Base-by-base conservation (phyloP, 2,797 vertebrate genomes). In the Rhincodon typus region DNA sequence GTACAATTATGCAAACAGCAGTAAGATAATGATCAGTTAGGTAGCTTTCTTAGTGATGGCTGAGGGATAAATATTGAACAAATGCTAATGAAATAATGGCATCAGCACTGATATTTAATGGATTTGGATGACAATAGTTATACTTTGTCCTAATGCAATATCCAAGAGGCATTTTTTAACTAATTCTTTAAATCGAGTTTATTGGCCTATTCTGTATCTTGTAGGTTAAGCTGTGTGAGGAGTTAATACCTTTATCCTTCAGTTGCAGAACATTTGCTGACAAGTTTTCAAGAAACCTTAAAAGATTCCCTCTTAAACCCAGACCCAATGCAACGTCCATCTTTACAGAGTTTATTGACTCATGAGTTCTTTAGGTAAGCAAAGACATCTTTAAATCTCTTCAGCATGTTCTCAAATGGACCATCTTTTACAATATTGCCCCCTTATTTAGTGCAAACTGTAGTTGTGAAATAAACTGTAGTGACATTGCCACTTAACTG, bases 341-440 rank as follows among this genome's bases (percentile, higher is more conserved):
- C 98, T 0, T 97, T 99, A 96, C 98, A 98, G 96, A 98, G 97
- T 96, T 97, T 99, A 95, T 96, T 99, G 95, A 98, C 97, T 96
- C 99, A 99, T 0, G 97, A 98, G 79, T 99, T 99, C 97, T 99
- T 99, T 98, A 98, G 99, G 99, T 99, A 96, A 94, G 98, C 96
- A 90, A 82, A 2, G 46, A 74, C 50, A 67, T 90, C 42, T 30
- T 90, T 66, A 46, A 10, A 62, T 62, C 12, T 62, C 57, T 62
- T 62, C 57, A 62, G 57, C 57, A 10, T 8, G 57, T 62, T 10
- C 57, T 62, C 12, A 62, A 62, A 62, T 62, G 10, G 57, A 62
- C 57, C 57, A 62, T 62, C 57, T 62, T 62, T 12, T 62, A 62
- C 57, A 62, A 62, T 62, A 13, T 62, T 62, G 57, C 10, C 72